A percentile compares a stretch with the other conserved stretches of the same genome.
These are phyloP conservation scores for Syngnathus scovelli DNA, from an alignment of 2,113 vertebrate species.

Conservation along the genomic window DNA sequence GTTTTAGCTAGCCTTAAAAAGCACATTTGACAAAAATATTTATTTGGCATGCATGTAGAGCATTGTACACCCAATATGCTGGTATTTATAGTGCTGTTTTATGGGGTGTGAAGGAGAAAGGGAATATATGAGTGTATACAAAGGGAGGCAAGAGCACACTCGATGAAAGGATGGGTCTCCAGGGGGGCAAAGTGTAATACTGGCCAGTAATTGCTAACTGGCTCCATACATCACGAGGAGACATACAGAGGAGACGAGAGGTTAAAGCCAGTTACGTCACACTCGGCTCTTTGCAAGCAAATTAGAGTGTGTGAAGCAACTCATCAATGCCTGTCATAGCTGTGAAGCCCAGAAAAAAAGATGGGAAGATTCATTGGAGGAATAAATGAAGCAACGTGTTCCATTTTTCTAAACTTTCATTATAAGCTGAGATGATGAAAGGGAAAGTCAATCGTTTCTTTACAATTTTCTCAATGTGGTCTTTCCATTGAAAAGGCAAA, in stretches of 20 bases:
- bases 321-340: constrained; percentile 48
- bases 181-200: constrained; percentile 30
- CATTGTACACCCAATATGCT: not conserved
- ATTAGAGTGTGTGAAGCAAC: constrained; percentile 46
- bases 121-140: constrained; percentile 19
- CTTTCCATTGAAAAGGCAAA: not conserved
- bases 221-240: constrained; percentile 39
- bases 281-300: constrained; percentile 40
- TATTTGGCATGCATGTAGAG: not conserved
- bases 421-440: not conserved
- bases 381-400: constrained; percentile 6
- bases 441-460: not conserved
- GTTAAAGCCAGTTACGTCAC: constrained; percentile 39
- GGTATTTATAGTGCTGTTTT: not conserved
- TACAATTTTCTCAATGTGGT: not conserved
- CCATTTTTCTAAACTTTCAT: constrained; percentile 21
- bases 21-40: not conserved
- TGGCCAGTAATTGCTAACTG: constrained; percentile 53
- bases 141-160: constrained; percentile 13
- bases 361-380: constrained; percentile 24
- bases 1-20: not conserved
- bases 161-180: constrained; percentile 31
- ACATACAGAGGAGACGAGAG: constrained; percentile 50
- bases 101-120: constrained; percentile 18
- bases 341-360: constrained; percentile 40